Evolutionary conservation across 2,888 invertebrate genomes (phyloP).

Genomic region (Phymatocera aterrima): DNA sequence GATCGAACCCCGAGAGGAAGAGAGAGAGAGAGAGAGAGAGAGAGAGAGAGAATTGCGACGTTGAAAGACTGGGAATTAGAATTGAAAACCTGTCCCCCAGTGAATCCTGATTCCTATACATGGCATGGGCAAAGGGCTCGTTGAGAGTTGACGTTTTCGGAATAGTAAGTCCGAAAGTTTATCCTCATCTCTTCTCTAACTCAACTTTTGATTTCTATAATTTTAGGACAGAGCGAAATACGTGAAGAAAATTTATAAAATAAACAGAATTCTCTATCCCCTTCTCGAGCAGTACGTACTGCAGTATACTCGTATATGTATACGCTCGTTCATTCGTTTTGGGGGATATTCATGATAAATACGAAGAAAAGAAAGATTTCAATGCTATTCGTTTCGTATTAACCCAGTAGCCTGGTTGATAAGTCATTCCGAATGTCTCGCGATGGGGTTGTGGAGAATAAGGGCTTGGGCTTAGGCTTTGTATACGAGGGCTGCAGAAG

Average conservation of each 20-base stretch:
- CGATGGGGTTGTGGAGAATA: slow-evolving; percentile 39
- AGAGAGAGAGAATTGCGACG: neutral
- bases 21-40: too few relatives aligned
- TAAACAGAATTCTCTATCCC: slow-evolving; percentile 37
- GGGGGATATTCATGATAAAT: slow-evolving; percentile 43
- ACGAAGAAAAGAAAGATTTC: slow-evolving; percentile 42
- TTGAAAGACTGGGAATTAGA: neutral
- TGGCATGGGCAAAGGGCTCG: slow-evolving; percentile 2
- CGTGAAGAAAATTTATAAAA: slow-evolving; percentile 45
- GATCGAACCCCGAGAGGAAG: too few relatives aligned
- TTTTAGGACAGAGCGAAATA: slow-evolving; percentile 37
- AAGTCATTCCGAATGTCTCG: slow-evolving; percentile 46
- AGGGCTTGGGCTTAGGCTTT: slow-evolving; percentile 7
- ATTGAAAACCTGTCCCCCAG: slow-evolving; percentile 23
- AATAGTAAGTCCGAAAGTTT: slow-evolving; percentile 39
- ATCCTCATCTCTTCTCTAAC: slow-evolving; percentile 5
- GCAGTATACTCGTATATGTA: neutral
- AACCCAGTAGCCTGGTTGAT: slow-evolving; percentile 47
- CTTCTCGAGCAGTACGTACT: neutral
- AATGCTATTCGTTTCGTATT: slow-evolving; percentile 44
- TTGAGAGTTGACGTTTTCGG: slow-evolving; percentile 40
- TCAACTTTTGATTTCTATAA: slow-evolving; percentile 47
- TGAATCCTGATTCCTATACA: neutral
- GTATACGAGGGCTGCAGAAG: slow-evolving; percentile 24
- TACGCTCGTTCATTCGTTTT: neutral